Percentiles rank a stretch among this genome's conserved stretches.
Conservation (phyloP, 2,797 vertebrate genomes). For the Propithecus deckenii region DNA sequence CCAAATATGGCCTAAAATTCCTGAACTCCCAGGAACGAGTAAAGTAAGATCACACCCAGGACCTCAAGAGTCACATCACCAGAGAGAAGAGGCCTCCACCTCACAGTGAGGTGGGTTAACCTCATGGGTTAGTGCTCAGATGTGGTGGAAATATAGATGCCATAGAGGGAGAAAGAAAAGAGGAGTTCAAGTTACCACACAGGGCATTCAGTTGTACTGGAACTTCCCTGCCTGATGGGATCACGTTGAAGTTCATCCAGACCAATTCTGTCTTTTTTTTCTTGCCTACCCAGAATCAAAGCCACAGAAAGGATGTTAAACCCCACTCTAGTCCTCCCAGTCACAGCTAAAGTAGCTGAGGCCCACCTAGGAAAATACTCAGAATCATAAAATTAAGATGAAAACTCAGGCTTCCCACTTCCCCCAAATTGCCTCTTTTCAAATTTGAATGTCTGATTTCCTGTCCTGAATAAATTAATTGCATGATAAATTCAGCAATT, state of each 20-base stretch:
- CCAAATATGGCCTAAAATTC: not conserved
- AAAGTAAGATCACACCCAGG: not conserved
- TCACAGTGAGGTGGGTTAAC: not conserved
- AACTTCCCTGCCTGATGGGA: not conserved
- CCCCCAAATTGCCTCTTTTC: not conserved
- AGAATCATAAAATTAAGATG: not conserved
- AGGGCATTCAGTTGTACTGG: not conserved
- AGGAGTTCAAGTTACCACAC: not conserved
- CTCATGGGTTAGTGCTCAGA: not conserved
- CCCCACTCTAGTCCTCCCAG: not conserved
- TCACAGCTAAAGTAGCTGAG: not conserved
- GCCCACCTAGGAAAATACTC: not conserved
- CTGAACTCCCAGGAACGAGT: not conserved
- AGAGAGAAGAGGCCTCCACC: not conserved
- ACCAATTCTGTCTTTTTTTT: not conserved
- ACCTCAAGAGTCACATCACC: not conserved
- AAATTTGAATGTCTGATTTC: not conserved
- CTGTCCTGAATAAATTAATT: not conserved
- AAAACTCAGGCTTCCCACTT: not conserved
- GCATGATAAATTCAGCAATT: not conserved
- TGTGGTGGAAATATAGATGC: not conserved
- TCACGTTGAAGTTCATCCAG: not conserved
- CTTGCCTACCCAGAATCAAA: not conserved
- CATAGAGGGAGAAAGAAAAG: not conserved
- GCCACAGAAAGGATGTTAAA: not conserved